Percentiles rank a stretch among this genome's conserved stretches.
Evolutionary conservation across 2,797 vertebrate species (phyloP).

Genomic region (Artibeus lituratus): DNA sequence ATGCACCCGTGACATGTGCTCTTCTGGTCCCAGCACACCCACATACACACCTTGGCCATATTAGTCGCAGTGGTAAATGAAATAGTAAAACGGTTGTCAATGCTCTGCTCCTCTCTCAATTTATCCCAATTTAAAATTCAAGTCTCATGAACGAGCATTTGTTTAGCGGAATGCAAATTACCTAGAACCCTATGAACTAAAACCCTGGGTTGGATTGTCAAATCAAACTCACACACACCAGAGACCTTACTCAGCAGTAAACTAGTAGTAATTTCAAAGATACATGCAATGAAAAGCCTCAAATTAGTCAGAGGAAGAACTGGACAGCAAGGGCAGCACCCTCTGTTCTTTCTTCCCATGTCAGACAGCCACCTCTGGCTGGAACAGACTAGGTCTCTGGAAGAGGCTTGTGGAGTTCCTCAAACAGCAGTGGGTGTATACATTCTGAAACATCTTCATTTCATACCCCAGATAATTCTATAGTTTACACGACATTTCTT

Average conservation of each 20-base stretch:
- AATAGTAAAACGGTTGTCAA: not conserved
- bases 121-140: not conserved
- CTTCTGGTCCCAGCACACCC: rapidly evolving
- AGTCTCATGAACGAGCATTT: not conserved
- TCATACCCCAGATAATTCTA: not conserved
- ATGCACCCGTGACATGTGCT: not conserved
- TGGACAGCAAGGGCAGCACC: not conserved
- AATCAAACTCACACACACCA: not conserved
- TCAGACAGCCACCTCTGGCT: not conserved
- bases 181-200: not conserved
- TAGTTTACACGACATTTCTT: not conserved
- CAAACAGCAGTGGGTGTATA: not conserved
- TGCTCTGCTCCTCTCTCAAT: not conserved
- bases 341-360: not conserved
- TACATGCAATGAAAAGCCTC: not conserved
- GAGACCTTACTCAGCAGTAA: not conserved
- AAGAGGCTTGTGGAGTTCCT: not conserved
- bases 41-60: not conserved
- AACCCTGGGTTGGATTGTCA: not conserved
- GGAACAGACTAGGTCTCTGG: not conserved
- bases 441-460: not conserved
- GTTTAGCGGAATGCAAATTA: not conserved
- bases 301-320: not conserved
- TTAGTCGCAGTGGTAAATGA: not conserved
- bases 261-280: not conserved